Evolutionary conservation across 64 coral and sea anemone genomes (phyloP).

Genomic region (Montipora capricornis): DNA sequence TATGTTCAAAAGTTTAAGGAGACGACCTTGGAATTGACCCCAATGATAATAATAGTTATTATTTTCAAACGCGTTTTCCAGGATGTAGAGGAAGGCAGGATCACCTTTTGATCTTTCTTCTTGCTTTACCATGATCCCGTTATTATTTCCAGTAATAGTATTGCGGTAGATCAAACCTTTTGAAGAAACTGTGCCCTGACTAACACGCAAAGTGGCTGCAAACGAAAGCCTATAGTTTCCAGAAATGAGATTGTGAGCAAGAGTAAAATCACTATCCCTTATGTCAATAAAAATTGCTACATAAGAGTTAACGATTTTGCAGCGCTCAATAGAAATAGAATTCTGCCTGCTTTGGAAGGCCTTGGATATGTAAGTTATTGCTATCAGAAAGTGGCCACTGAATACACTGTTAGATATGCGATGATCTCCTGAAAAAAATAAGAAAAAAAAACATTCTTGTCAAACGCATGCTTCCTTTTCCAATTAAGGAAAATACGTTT

Average conservation of each 20-base stretch:
- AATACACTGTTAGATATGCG: slow-evolving; percentile 25
- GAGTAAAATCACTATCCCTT: slow-evolving; percentile 11
- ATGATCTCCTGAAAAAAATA: background rate
- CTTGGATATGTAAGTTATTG: no score
- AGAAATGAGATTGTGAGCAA: slow-evolving; percentile 58
- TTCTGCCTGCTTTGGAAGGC: no score
- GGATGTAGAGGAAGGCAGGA: background rate
- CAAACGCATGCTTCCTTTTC: no score
- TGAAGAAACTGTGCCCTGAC: slow-evolving; percentile 23
- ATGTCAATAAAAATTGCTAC: background rate
- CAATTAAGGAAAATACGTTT: no score
- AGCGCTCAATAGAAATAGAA: background rate
- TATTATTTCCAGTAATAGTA: slow-evolving; percentile 57
- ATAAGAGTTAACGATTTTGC: background rate
- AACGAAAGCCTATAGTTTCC: background rate
- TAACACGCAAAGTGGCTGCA: background rate
- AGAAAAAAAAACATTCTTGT: no score
- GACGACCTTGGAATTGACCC: background rate
- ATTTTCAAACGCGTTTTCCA: slow-evolving; percentile 50
- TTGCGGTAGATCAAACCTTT: slow-evolving; percentile 65
- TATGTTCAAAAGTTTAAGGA: slow-evolving; percentile 39
- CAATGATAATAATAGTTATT: background rate
- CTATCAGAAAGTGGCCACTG: background rate
- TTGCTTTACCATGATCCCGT: background rate
- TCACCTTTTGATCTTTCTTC: background rate